Conservation (phyloP, 2,888 invertebrate genomes). For the Leucophenga maculata region DNA sequence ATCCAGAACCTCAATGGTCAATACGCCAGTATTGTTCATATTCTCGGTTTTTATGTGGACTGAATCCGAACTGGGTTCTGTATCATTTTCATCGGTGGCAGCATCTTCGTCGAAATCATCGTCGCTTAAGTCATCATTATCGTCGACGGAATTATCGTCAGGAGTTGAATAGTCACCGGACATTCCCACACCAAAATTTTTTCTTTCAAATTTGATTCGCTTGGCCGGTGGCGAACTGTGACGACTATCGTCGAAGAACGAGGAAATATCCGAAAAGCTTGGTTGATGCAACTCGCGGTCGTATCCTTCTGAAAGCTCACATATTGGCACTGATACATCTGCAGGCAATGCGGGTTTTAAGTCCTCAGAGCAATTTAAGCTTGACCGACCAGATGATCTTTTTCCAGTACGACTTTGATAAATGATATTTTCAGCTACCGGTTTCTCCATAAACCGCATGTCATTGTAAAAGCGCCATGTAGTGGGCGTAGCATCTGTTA, state of each 20-base stretch:
- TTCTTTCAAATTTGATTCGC: conserved; percentile 14
- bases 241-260: conserved; percentile 54
- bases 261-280: conserved; percentile 61
- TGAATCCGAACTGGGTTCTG: conserved; percentile 33
- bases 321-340: conserved; percentile 51
- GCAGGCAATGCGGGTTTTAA: conserved; percentile 49
- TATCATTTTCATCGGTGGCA: conserved; percentile 50
- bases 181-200: background rate
- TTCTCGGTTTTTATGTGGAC: conserved; percentile 30
- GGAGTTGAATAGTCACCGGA: conserved; percentile 4
- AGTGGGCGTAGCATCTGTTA: conserved; percentile 62
- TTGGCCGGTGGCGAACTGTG: background rate
- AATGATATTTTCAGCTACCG: conserved; percentile 63
- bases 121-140: conserved; percentile 53
- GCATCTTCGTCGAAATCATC: conserved; percentile 60
- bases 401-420: conserved; percentile 51
- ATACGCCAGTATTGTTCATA: conserved; percentile 43
- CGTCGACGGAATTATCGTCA: background rate
- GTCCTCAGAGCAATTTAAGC: conserved; percentile 22
- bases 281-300: conserved; percentile 60
- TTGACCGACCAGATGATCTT: conserved; percentile 22
- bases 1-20: conserved; percentile 59
- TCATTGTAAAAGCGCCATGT: conserved; percentile 66
- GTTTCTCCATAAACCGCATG: conserved; percentile 64
- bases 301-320: conserved; percentile 54